Conservation (phyloP, 2,113 vertebrate species). For the Periophthalmodon schlosseri region DNA sequence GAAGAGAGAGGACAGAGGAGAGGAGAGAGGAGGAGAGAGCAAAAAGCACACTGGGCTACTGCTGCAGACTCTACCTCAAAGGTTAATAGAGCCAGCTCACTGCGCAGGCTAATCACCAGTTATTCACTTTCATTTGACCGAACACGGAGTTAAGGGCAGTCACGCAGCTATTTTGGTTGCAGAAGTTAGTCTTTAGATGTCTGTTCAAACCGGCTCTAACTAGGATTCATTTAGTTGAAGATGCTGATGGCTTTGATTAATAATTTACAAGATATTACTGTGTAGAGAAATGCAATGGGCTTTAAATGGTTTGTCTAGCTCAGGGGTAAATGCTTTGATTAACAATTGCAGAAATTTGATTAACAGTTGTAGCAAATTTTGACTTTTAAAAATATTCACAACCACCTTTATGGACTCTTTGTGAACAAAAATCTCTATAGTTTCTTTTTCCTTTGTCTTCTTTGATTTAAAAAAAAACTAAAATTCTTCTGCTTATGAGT, state of each 20-base stretch:
- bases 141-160: constrained; percentile 49
- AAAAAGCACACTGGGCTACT: constrained; percentile 50
- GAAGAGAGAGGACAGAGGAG: constrained; percentile 14
- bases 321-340: background rate
- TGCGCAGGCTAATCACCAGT: constrained; percentile 67
- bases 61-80: constrained; percentile 64
- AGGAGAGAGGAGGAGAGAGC: constrained; percentile 32
- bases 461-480: background rate
- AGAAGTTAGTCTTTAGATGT: constrained; percentile 4
- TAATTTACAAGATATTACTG: background rate
- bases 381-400: background rate
- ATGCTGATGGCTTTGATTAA: background rate
- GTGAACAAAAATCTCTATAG: background rate
- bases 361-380: background rate
- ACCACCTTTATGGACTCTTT: background rate
- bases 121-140: constrained; percentile 61
- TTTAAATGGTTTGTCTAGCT: background rate
- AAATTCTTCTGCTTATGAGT: background rate
- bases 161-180: constrained; percentile 44
- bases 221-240: background rate
- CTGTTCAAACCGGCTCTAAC: background rate
- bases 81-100: constrained; percentile 71
- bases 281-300: background rate
- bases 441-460: background rate
- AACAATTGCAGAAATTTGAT: background rate